Conservation (phyloP, 2,797 vertebrate genomes). For the Pyrocephalus nanus region DNA sequence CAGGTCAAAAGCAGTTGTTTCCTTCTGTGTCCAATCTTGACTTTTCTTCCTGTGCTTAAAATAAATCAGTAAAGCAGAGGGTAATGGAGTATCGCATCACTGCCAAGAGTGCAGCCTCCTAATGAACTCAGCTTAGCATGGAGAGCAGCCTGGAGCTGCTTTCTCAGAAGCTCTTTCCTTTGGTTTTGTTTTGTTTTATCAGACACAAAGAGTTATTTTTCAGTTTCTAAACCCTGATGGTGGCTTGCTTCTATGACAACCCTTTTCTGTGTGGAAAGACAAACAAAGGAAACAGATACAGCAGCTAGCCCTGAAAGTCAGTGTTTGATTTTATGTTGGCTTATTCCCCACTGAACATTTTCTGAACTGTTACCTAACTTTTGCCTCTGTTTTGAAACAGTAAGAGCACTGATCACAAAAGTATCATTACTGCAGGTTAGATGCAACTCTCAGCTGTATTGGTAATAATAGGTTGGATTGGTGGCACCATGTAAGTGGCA, state of each 20-base stretch:
- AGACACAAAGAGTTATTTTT: background rate
- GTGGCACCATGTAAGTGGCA: background rate
- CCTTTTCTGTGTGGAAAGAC: background rate
- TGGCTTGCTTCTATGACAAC: conserved; percentile 3
- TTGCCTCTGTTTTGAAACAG: background rate
- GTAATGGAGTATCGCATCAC: conserved; percentile 23
- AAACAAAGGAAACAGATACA: background rate
- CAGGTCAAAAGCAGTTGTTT: conserved; percentile 35
- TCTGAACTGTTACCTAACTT: background rate
- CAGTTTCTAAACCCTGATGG: background rate
- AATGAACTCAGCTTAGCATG: conserved; percentile 77
- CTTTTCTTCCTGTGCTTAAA: conserved; percentile 45
- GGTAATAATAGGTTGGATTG: background rate
- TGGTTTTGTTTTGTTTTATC: background rate
- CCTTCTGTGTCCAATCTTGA: conserved; percentile 9
- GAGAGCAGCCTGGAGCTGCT: conserved; percentile 14
- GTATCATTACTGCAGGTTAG: background rate
- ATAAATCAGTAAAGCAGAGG: conserved; percentile 48
- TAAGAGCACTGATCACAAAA: background rate
- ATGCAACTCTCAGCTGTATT: background rate
- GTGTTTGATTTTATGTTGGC: background rate
- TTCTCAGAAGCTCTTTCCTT: conserved; percentile 29
- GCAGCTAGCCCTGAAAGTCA: background rate
- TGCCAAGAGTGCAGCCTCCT: conserved; percentile 63
- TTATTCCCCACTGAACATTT: background rate